phyloP scores from a whole-genome alignment of 1,140 invertebrate genomes.

The Coptotermes formosanus region DNA sequence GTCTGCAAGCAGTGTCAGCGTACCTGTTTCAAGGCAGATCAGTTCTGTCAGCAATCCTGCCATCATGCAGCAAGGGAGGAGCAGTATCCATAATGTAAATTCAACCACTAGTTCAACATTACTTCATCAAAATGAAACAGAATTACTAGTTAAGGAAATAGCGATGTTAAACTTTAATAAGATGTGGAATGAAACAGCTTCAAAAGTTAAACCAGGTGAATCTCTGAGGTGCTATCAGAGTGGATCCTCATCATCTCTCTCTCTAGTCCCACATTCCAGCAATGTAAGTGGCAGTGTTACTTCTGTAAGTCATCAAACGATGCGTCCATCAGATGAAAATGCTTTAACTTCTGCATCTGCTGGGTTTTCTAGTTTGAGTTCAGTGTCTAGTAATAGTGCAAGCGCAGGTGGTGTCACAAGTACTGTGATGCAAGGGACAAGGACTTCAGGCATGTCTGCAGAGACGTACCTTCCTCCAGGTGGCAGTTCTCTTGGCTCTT shows the following conservation, averaged over 20 bases:
- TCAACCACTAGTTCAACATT: background rate
- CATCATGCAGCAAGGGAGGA: background rate
- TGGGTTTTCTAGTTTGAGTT: background rate
- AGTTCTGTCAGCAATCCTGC: background rate
- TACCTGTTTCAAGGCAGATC: background rate
- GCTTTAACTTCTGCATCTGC: background rate
- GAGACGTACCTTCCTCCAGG: background rate
- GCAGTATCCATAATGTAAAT: background rate
- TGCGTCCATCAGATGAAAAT: background rate
- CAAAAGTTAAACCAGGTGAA: background rate
- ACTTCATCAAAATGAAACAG: background rate
- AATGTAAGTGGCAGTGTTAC: background rate
- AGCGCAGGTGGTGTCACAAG: background rate
- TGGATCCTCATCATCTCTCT: background rate
- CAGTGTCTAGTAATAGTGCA: background rate
- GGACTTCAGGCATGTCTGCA: background rate
- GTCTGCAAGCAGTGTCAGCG: background rate
- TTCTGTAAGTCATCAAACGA: background rate
- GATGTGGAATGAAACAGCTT: background rate
- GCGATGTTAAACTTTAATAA: background rate
- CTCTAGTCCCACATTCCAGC: constrained; percentile 8
- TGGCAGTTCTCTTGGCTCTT: background rate
- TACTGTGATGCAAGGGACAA: constrained; percentile 1
- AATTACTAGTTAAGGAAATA: constrained; percentile 7
- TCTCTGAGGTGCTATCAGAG: background rate